Percentiles rank a stretch among this genome's conserved stretches.
Evolutionary conservation across 2,888 invertebrate species (phyloP).

Genomic region (Brassicogethes aeneus): DNA sequence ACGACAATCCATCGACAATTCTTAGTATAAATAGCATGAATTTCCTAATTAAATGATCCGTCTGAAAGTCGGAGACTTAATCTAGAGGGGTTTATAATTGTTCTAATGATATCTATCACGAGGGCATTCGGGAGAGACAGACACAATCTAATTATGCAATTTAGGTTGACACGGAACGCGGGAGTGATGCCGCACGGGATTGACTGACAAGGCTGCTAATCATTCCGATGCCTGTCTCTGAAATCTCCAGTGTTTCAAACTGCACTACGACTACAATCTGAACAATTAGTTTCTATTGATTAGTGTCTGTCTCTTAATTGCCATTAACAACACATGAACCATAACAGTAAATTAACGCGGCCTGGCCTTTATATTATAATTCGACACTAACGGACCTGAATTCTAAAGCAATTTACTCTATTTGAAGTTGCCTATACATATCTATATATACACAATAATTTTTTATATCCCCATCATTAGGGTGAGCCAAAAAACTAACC

Average conservation of each 20-base stretch:
- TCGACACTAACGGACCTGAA: no score
- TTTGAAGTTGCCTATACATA: no score
- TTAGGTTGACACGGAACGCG: conserved; percentile 32
- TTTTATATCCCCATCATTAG: no score
- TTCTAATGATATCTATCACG: conserved; percentile 35
- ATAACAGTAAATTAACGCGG: not conserved
- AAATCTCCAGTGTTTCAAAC: conserved; percentile 23
- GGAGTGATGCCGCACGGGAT: conserved; percentile 28
- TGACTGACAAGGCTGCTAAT: conserved; percentile 38
- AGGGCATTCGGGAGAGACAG: conserved; percentile 32
- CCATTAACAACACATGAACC: not conserved
- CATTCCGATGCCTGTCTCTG: conserved; percentile 19
- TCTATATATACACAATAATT: no score
- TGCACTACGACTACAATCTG: conserved; percentile 26
- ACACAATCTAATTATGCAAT: conserved; percentile 39
- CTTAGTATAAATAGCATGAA: conserved; percentile 4
- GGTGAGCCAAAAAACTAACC: no score
- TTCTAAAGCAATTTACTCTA: no score
- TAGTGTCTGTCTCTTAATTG: conserved; percentile 7
- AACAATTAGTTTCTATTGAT: conserved; percentile 28
- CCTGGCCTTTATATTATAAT: no score
- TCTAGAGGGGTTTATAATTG: conserved; percentile 29
- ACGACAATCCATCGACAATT: not conserved
- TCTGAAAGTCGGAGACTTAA: conserved; percentile 14
- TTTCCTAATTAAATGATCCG: conserved; percentile 18